Conservation (phyloP, 2,888 invertebrate species). For the Andrena flavipes region DNA sequence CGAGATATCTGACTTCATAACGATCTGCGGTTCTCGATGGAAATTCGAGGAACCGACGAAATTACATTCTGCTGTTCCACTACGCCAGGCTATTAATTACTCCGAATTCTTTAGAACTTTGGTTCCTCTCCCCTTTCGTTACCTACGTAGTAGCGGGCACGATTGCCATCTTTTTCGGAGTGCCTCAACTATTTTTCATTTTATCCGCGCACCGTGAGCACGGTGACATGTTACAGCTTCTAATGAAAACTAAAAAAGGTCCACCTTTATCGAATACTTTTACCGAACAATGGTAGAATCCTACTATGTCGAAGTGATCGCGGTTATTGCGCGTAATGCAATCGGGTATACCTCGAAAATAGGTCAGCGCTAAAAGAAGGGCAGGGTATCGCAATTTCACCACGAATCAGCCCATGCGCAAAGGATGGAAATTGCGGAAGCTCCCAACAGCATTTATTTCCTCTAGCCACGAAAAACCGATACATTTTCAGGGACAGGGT, state of each 20-base stretch:
- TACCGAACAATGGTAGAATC: too few relatives aligned
- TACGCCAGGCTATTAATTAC: neutral
- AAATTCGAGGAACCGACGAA: neutral
- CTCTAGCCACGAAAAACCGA: slow-evolving; percentile 9
- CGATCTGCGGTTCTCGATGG: neutral
- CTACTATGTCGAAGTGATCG: neutral
- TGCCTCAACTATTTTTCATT: neutral
- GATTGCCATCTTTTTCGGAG: neutral
- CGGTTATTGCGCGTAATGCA: neutral
- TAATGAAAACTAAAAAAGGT: neutral
- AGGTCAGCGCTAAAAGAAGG: slow-evolving; percentile 33
- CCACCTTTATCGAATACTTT: too few relatives aligned
- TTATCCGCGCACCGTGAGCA: neutral
- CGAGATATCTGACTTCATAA: neutral
- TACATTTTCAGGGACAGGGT: slow-evolving; percentile 18
- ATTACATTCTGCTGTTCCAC: neutral
- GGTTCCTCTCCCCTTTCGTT: neutral
- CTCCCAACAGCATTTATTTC: slow-evolving; percentile 13
- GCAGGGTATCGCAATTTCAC: slow-evolving; percentile 39
- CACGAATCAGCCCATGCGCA: slow-evolving; percentile 29
- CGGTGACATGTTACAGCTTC: neutral
- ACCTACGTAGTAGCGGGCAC: too few relatives aligned
- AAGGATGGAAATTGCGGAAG: slow-evolving; percentile 45
- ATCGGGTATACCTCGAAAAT: neutral
- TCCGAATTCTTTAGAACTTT: neutral